These are phyloP conservation scores for Adela reaumurella DNA, from an alignment of 2,888 invertebrate genomes.

Conservation along the genomic window DNA sequence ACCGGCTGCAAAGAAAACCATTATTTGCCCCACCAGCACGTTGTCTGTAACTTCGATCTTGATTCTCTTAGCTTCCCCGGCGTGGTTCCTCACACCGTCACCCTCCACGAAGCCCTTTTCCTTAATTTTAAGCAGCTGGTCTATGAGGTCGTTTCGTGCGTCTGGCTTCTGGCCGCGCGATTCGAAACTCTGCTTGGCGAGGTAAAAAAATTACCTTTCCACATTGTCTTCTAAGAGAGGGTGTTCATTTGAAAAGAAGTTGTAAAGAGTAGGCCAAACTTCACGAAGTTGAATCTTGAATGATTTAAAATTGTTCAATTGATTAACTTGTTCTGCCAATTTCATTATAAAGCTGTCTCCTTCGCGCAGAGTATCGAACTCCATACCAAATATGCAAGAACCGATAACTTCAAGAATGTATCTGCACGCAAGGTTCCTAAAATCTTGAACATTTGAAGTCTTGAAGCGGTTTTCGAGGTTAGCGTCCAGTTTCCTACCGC, in stretches of 20 bases:
- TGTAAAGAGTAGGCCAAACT: slow-evolving; percentile 2
- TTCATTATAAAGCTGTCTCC: neutral
- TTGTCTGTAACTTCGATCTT: slow-evolving; percentile 12
- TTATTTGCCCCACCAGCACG: slow-evolving; percentile 27
- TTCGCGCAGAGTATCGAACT: neutral
- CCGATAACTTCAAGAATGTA: neutral
- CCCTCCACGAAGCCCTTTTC: slow-evolving; percentile 1
- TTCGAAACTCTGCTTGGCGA: neutral
- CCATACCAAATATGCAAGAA: slow-evolving; percentile 2
- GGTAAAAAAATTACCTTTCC: neutral
- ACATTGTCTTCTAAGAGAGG: neutral
- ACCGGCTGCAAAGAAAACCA: slow-evolving; percentile 29
- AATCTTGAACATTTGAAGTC: no score
- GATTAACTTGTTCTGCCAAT: neutral
- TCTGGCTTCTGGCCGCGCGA: neutral
- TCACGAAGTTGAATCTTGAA: neutral
- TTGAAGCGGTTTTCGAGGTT: no score
- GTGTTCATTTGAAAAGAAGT: neutral
- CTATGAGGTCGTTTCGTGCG: slow-evolving; percentile 2
- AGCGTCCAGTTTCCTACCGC: slow-evolving; percentile 8
- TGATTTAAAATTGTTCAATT: neutral
- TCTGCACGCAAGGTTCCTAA: neutral
- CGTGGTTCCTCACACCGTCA: neutral
- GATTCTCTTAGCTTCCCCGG: neutral
- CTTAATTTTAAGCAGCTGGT: neutral